phyloP scores from a whole-genome alignment of 2,888 invertebrate species.

The Eristalinus aeneus region DNA sequence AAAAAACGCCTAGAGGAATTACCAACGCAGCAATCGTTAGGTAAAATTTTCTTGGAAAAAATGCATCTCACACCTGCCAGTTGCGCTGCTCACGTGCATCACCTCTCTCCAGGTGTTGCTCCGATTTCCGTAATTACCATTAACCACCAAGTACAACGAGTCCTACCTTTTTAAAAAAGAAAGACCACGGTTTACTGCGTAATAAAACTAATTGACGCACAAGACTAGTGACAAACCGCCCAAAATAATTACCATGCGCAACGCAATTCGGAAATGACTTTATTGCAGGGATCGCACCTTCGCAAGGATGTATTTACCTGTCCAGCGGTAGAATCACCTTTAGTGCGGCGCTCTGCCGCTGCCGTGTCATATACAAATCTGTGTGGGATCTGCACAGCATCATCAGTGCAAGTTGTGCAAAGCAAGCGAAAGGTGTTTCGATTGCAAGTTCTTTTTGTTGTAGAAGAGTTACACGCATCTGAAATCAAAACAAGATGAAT shows the following conservation, averaged over 20 bases:
- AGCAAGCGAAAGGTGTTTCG: background rate
- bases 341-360: too few species aligned
- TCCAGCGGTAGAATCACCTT: background rate
- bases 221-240: background rate
- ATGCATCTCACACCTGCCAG: too few species aligned
- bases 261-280: background rate
- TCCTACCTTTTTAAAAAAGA: too few species aligned
- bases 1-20: too few species aligned
- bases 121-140: background rate
- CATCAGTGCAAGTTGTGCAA: background rate
- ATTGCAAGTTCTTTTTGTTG: background rate
- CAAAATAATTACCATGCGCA: background rate
- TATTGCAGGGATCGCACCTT: background rate
- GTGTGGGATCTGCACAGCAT: background rate
- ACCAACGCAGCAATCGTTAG: too few species aligned
- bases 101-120: background rate
- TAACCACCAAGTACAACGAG: background rate
- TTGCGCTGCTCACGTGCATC: too few species aligned
- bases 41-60: too few species aligned
- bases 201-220: background rate
- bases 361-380: background rate
- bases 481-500: background rate
- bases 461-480: background rate
- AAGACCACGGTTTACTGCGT: background rate
- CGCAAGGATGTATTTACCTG: background rate